Evolutionary conservation across 2,113 vertebrate genomes (phyloP).

Genomic region (Grantiella picta): DNA sequence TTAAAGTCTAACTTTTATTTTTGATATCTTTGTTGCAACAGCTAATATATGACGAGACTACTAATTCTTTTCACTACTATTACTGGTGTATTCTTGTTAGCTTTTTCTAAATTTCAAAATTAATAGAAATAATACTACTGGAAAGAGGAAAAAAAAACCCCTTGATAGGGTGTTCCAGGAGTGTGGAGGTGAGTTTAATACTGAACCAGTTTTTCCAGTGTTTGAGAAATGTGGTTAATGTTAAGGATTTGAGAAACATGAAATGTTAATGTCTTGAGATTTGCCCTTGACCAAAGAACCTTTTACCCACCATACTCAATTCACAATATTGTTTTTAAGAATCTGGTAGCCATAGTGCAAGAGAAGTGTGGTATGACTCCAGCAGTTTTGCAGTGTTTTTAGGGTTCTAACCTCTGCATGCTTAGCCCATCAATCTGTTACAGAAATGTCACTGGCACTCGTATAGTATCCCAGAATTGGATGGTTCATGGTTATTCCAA

Average conservation of each 20-base stretch:
- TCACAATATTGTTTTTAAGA: neutral
- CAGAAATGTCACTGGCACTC: neutral
- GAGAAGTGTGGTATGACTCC: neutral
- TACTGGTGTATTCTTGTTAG: neutral
- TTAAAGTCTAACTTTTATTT: neutral
- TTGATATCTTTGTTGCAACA: neutral
- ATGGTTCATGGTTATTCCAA: neutral
- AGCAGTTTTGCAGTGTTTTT: neutral
- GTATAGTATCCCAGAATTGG: neutral
- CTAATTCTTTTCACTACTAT: neutral
- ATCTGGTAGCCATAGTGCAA: neutral
- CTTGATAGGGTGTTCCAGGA: neutral
- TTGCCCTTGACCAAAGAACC: neutral
- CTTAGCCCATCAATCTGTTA: neutral
- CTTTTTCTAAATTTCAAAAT: neutral
- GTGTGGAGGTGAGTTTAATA: neutral
- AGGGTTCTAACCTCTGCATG: neutral
- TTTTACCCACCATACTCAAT: neutral
- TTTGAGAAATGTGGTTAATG: neutral
- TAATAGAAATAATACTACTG: neutral
- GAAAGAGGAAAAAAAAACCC: fast-evolving
- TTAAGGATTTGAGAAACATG: neutral
- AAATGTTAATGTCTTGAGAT: neutral
- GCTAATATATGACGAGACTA: neutral
- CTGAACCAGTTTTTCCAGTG: neutral